Evolutionary conservation across 2,797 vertebrate genomes (phyloP), one percentile per base, ranked within the genome.

Genomic region (Borostomias antarcticus): DNA sequence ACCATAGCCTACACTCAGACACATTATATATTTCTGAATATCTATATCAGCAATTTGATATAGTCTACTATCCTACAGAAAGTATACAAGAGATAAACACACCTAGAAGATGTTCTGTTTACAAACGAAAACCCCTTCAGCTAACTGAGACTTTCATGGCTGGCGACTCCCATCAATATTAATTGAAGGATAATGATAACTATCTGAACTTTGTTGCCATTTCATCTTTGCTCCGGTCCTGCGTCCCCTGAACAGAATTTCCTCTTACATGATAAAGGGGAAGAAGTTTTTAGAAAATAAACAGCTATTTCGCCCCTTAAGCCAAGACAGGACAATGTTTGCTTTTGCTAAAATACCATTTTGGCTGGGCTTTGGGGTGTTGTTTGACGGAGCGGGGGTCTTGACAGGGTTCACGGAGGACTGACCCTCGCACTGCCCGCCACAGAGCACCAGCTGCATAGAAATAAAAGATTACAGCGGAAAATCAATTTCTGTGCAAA

Each of bases 311-410:
- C 87, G 91, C 88, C 92, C 86, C 92, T 92, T 93, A 94, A 96
- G 90, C 86, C 90, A 80, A 88, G 93, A 88, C 92, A 87, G 91
- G 94, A 95, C 95, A 98, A 96, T 98, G 96, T 99, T 99, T 97
- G 95, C 96, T 93, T 95, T 97, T 85, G 89, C 94, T 96, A 97
- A 94, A 98, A 97, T 98, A 96, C 94, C 94, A 97, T 98, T 98
- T 95, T 96, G 93, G 94, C 93, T 92, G 3, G 88, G 95, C 94
- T 95, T 94, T 91, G 92, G 92, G 94, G 88, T 89, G 90, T 93
- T 91, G 91, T 94, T 95, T 93, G 94, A 93, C 91, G 89, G 93
- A 91, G 90, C 85, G 85, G 88, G 91, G 93, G 91, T 91, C 92
- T 92, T 92, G 72, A 88, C 92, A 92, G 90, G 88, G 87, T 83